Evolutionary conservation across 2,888 invertebrate species (phyloP).

Genomic region (Zygothrica quintamaculata): DNA sequence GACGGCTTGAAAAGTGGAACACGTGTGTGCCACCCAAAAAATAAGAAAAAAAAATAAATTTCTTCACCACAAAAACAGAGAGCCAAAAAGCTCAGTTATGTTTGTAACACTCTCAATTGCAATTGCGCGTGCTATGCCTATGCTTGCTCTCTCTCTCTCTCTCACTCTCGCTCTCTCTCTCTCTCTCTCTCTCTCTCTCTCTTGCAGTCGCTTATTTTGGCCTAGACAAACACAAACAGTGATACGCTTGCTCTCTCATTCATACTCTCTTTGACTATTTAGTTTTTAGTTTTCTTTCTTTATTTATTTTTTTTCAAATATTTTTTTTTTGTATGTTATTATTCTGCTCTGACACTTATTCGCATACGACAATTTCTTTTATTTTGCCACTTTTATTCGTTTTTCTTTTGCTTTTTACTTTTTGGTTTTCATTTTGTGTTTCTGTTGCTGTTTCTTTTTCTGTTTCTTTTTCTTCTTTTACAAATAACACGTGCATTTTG

Average conservation of each 20-base stretch:
- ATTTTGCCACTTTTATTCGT: slow-evolving; percentile 51
- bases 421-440: slow-evolving; percentile 1
- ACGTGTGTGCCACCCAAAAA: slow-evolving; percentile 67
- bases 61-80: slow-evolving; percentile 79
- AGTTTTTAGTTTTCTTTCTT: background rate
- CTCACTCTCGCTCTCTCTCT: background rate
- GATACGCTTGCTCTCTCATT: background rate
- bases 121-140: slow-evolving; percentile 37
- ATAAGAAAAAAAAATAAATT: too few species aligned
- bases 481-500: slow-evolving; percentile 73
- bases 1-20: slow-evolving; percentile 65
- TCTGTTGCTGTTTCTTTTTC: slow-evolving; percentile 10
- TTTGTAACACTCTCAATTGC: slow-evolving; percentile 41
- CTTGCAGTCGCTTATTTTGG: too few species aligned
- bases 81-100: slow-evolving; percentile 50
- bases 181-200: background rate
- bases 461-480: slow-evolving; percentile 30
- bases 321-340: background rate
- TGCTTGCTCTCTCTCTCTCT: background rate
- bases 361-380: slow-evolving; percentile 27
- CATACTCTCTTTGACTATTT: background rate
- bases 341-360: background rate
- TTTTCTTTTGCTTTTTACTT: slow-evolving; percentile 21
- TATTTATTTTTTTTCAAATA: background rate
- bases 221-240: too few species aligned